Evolutionary conservation across 2,113 vertebrate genomes (phyloP).

Genomic region (Grammomys dolichurus): DNA sequence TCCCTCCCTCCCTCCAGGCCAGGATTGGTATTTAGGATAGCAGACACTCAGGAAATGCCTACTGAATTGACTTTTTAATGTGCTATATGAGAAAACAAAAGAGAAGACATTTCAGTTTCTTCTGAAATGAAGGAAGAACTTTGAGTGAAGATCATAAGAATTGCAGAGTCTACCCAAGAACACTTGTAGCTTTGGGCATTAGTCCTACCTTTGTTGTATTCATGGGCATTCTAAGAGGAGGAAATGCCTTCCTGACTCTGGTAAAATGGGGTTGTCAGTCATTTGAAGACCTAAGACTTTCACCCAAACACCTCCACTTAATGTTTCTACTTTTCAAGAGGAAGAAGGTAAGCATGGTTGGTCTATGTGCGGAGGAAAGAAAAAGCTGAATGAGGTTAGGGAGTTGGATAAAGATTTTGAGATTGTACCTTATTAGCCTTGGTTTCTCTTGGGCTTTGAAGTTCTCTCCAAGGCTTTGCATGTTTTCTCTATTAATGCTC

Average conservation of each 20-base stretch:
- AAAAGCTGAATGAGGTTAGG: conserved; percentile 62
- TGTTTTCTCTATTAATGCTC: conserved; percentile 58
- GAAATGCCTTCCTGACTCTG: neutral
- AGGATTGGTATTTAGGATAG: neutral
- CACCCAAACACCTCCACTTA: neutral
- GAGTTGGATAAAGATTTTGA: conserved; percentile 86
- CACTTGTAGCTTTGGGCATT: neutral
- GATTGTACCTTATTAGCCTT: conserved; percentile 89
- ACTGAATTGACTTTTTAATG: conserved; percentile 64
- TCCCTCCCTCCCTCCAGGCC: neutral
- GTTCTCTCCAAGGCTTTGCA: conserved; percentile 82
- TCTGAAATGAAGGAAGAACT: conserved; percentile 45
- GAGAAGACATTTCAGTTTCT: conserved; percentile 38
- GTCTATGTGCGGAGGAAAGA: neutral
- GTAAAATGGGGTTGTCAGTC: too few species aligned
- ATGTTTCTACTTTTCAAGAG: neutral
- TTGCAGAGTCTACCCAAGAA: conserved; percentile 13
- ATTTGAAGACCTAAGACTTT: neutral
- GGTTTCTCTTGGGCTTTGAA: conserved; percentile 90
- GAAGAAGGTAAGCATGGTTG: neutral
- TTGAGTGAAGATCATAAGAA: conserved; percentile 15
- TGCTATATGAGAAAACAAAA: conserved; percentile 54
- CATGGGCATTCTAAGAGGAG: neutral
- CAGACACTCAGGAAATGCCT: conserved; percentile 62
- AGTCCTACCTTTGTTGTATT: neutral